phyloP scores from a whole-genome alignment of 2,797 vertebrate species.

The Hylomyscus alleni region DNA sequence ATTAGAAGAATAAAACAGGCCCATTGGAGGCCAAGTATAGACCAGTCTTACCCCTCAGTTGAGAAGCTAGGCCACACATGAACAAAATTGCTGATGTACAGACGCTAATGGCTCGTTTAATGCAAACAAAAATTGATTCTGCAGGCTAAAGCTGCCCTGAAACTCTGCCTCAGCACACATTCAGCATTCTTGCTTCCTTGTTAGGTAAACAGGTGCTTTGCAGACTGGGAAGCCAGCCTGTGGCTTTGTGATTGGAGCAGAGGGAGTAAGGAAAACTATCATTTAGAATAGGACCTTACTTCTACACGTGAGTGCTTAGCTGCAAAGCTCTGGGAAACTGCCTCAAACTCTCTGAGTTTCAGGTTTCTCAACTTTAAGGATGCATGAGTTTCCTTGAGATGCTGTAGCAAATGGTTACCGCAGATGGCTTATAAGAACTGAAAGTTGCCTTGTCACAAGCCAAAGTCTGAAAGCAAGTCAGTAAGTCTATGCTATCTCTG shows the following conservation, averaged over 20 bases:
- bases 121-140: constrained; percentile 67
- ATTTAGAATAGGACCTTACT: background rate
- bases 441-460: background rate
- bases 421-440: background rate
- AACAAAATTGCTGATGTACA: constrained; percentile 35
- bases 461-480: background rate
- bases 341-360: background rate
- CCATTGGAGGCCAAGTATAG: background rate
- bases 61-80: background rate
- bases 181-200: background rate
- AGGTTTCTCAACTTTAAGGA: background rate
- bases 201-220: background rate
- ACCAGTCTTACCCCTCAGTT: background rate
- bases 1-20: constrained; percentile 58
- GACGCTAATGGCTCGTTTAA: constrained; percentile 64
- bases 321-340: background rate
- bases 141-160: background rate
- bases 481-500: fast-evolving
- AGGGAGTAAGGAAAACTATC: background rate
- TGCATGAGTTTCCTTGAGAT: background rate
- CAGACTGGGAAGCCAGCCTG: background rate
- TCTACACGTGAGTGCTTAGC: background rate
- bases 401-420: background rate
- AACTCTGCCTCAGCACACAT: background rate
- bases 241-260: background rate